phyloP scores from a whole-genome alignment of 2,888 invertebrate species.

The Stenurella melanura region DNA sequence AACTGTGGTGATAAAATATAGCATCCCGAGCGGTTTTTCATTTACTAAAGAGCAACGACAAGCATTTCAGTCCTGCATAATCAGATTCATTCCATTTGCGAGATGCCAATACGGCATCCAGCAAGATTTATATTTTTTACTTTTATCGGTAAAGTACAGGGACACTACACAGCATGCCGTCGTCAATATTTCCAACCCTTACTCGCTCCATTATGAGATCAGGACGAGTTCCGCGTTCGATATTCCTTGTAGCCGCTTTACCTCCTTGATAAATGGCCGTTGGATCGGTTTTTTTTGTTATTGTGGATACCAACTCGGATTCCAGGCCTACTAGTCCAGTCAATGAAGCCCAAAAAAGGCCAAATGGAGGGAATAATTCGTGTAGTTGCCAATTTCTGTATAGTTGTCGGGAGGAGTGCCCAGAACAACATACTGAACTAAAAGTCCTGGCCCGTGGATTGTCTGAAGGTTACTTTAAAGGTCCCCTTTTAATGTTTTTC shows the following conservation, averaged over 20 bases:
- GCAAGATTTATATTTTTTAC: constrained; percentile 45
- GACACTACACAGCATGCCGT: neutral
- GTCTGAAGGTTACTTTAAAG: too few species aligned
- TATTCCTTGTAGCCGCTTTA: neutral
- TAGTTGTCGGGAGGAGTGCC: too few species aligned
- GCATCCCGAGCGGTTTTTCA: constrained; percentile 46
- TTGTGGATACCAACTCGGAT: too few species aligned
- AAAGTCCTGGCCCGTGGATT: too few species aligned
- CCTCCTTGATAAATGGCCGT: constrained; percentile 32
- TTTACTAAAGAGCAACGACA: constrained; percentile 48
- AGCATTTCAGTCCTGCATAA: constrained; percentile 44
- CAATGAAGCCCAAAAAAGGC: too few species aligned
- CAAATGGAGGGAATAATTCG: too few species aligned
- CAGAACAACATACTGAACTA: too few species aligned
- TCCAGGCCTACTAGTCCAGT: too few species aligned
- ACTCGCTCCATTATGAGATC: constrained; percentile 28
- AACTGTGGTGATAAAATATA: constrained; percentile 29
- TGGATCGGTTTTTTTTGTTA: constrained; percentile 27
- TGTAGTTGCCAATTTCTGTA: too few species aligned
- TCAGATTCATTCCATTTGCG: constrained; percentile 51
- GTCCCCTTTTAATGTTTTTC: too few species aligned
- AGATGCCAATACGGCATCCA: constrained; percentile 50
- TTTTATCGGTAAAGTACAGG: constrained; percentile 32
- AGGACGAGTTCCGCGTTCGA: neutral
- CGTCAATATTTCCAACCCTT: neutral